phyloP scores from a whole-genome alignment of 2,113 vertebrate genomes.

The Setophaga kirtlandii region DNA sequence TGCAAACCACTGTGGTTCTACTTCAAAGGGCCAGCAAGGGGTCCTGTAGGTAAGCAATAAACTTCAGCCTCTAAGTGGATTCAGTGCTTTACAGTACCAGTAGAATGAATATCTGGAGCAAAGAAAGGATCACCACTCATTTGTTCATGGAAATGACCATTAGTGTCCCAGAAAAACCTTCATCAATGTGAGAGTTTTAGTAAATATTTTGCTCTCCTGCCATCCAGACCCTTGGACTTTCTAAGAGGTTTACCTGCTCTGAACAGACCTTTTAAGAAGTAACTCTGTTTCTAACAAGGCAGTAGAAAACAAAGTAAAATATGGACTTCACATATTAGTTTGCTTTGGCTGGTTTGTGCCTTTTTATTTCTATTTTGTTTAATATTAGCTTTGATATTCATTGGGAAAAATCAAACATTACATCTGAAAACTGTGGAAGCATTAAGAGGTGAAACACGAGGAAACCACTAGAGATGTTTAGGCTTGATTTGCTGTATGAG shows the following conservation, averaged over 20 bases:
- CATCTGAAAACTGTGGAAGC: neutral
- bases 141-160: neutral
- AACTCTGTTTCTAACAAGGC: neutral
- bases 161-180: neutral
- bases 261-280: neutral
- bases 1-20: neutral
- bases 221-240: neutral
- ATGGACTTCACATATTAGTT: neutral
- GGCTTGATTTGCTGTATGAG: neutral
- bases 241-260: neutral
- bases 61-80: neutral
- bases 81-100: neutral
- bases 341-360: neutral
- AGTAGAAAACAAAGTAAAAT: neutral
- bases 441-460: accelerated
- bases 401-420: neutral
- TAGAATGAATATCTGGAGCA: neutral
- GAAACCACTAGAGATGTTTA: neutral
- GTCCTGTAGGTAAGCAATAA: accelerated
- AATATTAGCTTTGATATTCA: neutral
- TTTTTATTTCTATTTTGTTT: neutral
- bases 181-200: accelerated
- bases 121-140: neutral
- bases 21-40: neutral
- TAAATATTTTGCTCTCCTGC: neutral